A percentile compares a stretch with the other conserved stretches of the same genome.
Evolutionary conservation across 2,113 vertebrate species (phyloP).

Genomic region (Plectropomus leopardus): DNA sequence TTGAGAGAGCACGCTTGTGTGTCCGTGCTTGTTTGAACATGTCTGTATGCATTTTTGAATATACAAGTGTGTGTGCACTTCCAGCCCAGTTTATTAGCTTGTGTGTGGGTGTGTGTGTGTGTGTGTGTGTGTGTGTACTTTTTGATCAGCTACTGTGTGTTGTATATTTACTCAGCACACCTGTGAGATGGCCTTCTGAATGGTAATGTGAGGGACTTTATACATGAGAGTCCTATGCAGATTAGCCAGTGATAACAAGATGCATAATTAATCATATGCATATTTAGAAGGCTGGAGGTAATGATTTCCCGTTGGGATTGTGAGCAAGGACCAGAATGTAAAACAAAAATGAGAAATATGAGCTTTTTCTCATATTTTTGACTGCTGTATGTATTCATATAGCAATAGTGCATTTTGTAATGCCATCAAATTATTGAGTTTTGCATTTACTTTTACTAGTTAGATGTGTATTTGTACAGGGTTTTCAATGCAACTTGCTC

Average conservation of each 20-base stretch:
- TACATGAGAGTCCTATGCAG: slow-evolving; percentile 75
- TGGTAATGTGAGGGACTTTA: slow-evolving; percentile 72
- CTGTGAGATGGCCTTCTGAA: slow-evolving; percentile 67
- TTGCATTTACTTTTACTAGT: slow-evolving; percentile 13
- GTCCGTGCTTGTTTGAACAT: slow-evolving; percentile 55
- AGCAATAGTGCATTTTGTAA: neutral
- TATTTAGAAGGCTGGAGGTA: slow-evolving; percentile 71
- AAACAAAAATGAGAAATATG: slow-evolving; percentile 44
- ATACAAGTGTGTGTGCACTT: neutral
- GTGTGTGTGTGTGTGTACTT: slow-evolving; percentile 7
- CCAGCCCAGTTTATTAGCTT: slow-evolving; percentile 24
- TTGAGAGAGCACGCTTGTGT: slow-evolving; percentile 37
- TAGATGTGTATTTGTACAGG: neutral
- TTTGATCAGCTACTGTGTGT: slow-evolving; percentile 53
- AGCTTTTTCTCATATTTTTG: neutral
- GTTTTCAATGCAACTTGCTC: slow-evolving; percentile 35
- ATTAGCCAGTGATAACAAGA: slow-evolving; percentile 79
- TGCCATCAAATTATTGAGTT: neutral
- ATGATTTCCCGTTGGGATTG: slow-evolving; percentile 73
- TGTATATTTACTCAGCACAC: slow-evolving; percentile 73
- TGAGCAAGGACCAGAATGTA: slow-evolving; percentile 55
- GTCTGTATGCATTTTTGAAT: slow-evolving; percentile 33
- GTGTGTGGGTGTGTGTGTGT: slow-evolving; percentile 16
- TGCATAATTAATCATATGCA: slow-evolving; percentile 79
- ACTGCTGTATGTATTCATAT: neutral